These are phyloP conservation scores for Mya arenaria DNA, from an alignment of 1,140 invertebrate genomes.

Conservation along the genomic window DNA sequence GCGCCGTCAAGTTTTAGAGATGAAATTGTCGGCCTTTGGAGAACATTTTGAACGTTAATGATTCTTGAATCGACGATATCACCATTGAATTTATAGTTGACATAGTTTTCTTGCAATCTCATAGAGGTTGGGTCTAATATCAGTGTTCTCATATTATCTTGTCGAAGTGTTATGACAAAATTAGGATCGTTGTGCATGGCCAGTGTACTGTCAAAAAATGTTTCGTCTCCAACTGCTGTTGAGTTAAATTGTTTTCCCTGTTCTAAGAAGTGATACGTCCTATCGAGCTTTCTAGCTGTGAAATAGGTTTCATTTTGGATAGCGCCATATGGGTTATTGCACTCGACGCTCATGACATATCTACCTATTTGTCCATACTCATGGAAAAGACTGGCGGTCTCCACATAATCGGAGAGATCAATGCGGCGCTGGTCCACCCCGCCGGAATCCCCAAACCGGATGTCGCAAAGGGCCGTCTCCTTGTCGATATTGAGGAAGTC, in stretches of 20 bases:
- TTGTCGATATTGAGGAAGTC: conserved; percentile 50
- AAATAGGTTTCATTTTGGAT: conserved; percentile 47
- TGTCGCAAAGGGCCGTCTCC: conserved; percentile 31
- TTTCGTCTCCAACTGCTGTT: conserved; percentile 37
- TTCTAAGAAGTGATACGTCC: conserved; percentile 50
- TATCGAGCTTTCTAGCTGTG: conserved; percentile 49
- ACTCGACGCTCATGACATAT: conserved; percentile 51
- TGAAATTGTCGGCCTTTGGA: conserved; percentile 56
- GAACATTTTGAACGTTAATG: conserved; percentile 58
- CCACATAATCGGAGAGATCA: conserved; percentile 50
- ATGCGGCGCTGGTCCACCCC: conserved; percentile 52
- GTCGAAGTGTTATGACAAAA: background rate
- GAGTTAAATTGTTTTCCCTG: conserved; percentile 43
- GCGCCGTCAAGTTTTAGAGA: conserved; percentile 54
- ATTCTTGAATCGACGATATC: conserved; percentile 56
- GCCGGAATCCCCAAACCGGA: conserved; percentile 52
- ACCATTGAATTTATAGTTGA: conserved; percentile 52
- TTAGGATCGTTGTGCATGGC: conserved; percentile 19
- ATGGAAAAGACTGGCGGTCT: background rate
- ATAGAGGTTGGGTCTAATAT: conserved; percentile 11
- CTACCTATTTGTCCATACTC: conserved; percentile 49
- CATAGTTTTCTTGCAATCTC: conserved; percentile 59
- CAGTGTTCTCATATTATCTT: conserved; percentile 4
- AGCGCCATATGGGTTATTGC: conserved; percentile 62
- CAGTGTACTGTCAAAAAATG: conserved; percentile 43